A percentile compares a stretch with the other conserved stretches of the same genome.
Conservation (phyloP, 2,888 invertebrate genomes). For the Clanis bilineata region DNA sequence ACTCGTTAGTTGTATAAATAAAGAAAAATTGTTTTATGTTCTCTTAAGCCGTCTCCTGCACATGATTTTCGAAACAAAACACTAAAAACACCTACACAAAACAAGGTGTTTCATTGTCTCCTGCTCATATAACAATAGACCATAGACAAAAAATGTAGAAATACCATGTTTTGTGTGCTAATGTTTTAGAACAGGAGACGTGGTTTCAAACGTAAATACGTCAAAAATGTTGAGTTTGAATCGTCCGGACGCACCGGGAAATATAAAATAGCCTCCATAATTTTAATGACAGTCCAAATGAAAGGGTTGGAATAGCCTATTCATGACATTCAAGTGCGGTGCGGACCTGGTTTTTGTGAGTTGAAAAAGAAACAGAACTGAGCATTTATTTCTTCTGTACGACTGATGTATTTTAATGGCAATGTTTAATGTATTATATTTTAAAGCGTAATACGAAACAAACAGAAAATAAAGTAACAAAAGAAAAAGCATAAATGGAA, state of each 20-base stretch:
- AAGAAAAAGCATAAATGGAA: conserved; percentile 25
- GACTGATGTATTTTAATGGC: conserved; percentile 2
- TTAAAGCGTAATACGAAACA: neutral
- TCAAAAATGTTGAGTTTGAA: neutral
- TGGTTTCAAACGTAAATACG: neutral
- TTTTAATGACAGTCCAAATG: conserved; percentile 10
- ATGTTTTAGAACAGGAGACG: too few species aligned
- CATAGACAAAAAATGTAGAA: too few species aligned
- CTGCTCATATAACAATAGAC: too few species aligned
- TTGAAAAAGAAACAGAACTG: neutral
- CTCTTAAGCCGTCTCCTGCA: too few species aligned
- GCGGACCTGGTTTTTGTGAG: neutral
- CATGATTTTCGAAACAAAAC: too few species aligned
- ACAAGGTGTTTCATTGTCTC: too few species aligned
- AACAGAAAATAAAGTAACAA: conserved; percentile 18
- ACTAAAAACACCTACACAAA: too few species aligned
- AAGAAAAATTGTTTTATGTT: too few species aligned
- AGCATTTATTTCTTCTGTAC: neutral
- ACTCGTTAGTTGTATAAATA: too few species aligned
- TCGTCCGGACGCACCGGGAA: neutral
- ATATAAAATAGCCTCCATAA: conserved; percentile 7
- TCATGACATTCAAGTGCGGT: conserved; percentile 2
- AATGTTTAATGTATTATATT: neutral
- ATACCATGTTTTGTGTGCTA: neutral
- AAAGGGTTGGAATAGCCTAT: conserved; percentile 6